phyloP scores from a whole-genome alignment of 2,888 invertebrate genomes.

The Scotopteryx bipunctaria region DNA sequence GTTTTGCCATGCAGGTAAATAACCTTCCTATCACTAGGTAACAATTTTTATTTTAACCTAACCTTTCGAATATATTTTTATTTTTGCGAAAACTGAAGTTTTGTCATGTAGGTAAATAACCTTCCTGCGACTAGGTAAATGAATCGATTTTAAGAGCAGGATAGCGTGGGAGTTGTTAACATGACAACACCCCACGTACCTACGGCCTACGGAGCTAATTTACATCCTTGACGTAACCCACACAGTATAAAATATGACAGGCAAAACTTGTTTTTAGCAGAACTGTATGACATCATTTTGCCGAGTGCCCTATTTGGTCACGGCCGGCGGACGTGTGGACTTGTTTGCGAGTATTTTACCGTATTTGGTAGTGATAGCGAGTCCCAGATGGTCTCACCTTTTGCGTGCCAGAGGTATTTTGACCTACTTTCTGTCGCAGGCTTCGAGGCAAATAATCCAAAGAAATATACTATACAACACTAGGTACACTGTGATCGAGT shows the following conservation, averaged over 20 bases:
- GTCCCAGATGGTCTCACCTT: slow-evolving; percentile 18
- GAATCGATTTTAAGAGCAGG: neutral
- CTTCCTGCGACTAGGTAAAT: too few species aligned
- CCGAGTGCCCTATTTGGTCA: slow-evolving; percentile 40
- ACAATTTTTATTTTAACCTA: too few species aligned
- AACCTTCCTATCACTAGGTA: too few species aligned
- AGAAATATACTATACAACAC: too few species aligned
- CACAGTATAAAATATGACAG: slow-evolving; percentile 23
- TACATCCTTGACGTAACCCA: slow-evolving; percentile 38
- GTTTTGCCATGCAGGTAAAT: too few species aligned
- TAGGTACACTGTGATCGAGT: too few species aligned
- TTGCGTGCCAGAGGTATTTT: slow-evolving; percentile 21
- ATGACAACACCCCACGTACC: slow-evolving; percentile 35
- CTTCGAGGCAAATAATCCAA: too few species aligned
- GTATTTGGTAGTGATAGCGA: slow-evolving; percentile 35
- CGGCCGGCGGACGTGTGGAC: slow-evolving; percentile 32
- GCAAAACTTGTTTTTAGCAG: slow-evolving; percentile 9
- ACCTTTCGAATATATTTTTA: too few species aligned
- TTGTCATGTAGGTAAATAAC: too few species aligned
- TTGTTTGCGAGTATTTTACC: slow-evolving; percentile 29
- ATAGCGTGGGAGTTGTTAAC: slow-evolving; percentile 8
- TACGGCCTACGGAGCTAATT: slow-evolving; percentile 32
- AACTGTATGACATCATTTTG: slow-evolving; percentile 47
- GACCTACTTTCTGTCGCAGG: slow-evolving; percentile 21
- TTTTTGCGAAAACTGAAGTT: too few species aligned